Evolutionary conservation across 2,888 invertebrate genomes (phyloP).

Genomic region (Crossocerus cetratus): DNA sequence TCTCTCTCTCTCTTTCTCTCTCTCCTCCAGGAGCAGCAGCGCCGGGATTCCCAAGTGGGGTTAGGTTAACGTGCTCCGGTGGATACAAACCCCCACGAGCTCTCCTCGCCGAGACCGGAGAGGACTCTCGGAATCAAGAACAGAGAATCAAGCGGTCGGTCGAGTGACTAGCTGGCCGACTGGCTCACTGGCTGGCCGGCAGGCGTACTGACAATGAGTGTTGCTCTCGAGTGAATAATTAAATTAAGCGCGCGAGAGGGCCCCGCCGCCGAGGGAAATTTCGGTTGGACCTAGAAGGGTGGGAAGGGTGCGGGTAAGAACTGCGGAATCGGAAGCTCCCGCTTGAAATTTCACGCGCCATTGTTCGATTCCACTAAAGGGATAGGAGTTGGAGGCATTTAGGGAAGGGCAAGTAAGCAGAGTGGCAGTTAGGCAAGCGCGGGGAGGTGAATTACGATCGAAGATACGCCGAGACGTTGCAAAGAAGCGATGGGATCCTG

Average conservation of each 20-base stretch:
- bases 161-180: too few species aligned
- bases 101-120: too few species aligned
- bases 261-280: slow-evolving; percentile 30
- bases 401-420: slow-evolving; percentile 66
- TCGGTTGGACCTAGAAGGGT: slow-evolving; percentile 17
- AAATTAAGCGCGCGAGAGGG: slow-evolving; percentile 68
- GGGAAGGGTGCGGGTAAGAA: not conserved
- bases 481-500: slow-evolving; percentile 41
- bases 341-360: slow-evolving; percentile 76
- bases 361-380: slow-evolving; percentile 73
- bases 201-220: slow-evolving; percentile 49
- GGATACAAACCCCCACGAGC: too few species aligned
- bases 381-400: slow-evolving; percentile 74
- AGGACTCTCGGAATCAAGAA: too few species aligned
- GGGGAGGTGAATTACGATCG: slow-evolving; percentile 61
- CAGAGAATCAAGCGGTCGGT: too few species aligned
- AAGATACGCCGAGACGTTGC: slow-evolving; percentile 60
- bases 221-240: slow-evolving; percentile 68
- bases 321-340: slow-evolving; percentile 58
- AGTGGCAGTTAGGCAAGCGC: slow-evolving; percentile 65
- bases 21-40: slow-evolving; percentile 19
- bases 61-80: too few species aligned
- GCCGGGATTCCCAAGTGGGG: too few species aligned
- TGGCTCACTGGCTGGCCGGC: slow-evolving; percentile 39
- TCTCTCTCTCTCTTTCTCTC: slow-evolving; percentile 11